Evolutionary conservation across 2,113 vertebrate species (phyloP).

Genomic region (Pycnonotus jocosus): DNA sequence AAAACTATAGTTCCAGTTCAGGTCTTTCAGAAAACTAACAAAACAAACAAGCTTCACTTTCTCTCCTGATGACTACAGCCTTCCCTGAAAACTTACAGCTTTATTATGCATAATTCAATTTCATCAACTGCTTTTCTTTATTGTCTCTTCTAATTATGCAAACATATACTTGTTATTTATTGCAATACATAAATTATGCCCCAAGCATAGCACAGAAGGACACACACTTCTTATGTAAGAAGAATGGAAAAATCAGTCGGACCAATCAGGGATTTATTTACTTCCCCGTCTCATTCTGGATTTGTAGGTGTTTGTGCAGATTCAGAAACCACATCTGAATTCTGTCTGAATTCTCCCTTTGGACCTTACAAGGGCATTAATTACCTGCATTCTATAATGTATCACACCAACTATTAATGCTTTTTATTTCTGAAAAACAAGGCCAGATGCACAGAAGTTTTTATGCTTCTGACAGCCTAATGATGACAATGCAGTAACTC

Average conservation of each 20-base stretch:
- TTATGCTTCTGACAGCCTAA: not conserved
- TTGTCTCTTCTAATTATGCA: constrained; percentile 19
- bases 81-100: not conserved
- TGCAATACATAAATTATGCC: not conserved
- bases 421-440: not conserved
- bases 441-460: not conserved
- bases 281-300: not conserved
- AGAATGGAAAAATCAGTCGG: not conserved
- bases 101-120: not conserved
- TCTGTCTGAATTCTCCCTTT: not conserved
- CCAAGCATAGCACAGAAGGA: not conserved
- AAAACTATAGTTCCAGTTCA: not conserved
- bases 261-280: not conserved
- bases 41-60: not conserved
- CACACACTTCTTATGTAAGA: not conserved
- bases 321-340: not conserved
- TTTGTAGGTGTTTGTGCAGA: not conserved
- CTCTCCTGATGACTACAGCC: not conserved
- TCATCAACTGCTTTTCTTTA: constrained; percentile 38
- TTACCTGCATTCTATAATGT: not conserved
- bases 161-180: not conserved
- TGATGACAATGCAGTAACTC: not conserved
- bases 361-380: not conserved
- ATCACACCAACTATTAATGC: not conserved
- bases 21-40: not conserved